Conservation (phyloP, 2,113 vertebrate genomes). For the Aix galericulata region DNA sequence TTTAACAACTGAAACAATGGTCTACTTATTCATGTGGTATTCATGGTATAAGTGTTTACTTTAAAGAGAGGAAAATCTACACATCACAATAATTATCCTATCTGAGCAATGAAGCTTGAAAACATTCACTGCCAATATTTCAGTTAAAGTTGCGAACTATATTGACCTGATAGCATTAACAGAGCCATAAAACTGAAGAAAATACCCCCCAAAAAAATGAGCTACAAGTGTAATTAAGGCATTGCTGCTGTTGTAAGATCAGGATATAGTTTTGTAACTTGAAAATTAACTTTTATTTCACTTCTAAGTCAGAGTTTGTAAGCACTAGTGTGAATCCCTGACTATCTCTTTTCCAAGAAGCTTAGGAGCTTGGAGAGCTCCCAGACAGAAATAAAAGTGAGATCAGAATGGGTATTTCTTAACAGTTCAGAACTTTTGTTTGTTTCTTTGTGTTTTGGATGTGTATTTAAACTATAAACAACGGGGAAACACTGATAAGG, state of each 20-base stretch:
- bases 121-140: conserved; percentile 14
- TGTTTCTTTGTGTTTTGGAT: not conserved
- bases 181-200: conserved; percentile 11
- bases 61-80: conserved; percentile 8
- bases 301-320: conserved; percentile 17
- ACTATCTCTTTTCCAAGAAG: not conserved
- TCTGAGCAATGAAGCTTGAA: conserved; percentile 34
- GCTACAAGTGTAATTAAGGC: conserved; percentile 50
- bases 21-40: not conserved
- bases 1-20: not conserved
- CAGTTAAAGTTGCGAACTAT: conserved; percentile 11
- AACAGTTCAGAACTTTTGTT: not conserved
- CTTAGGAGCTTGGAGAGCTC: not conserved
- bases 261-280: not conserved
- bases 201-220: not conserved
- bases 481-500: not conserved
- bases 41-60: not conserved
- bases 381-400: conserved; percentile 10
- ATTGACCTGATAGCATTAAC: conserved; percentile 27
- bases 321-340: not conserved
- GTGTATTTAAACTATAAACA: conserved; percentile 7
- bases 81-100: not conserved
- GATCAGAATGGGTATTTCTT: not conserved
- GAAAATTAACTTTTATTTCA: conserved; percentile 20
- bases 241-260: not conserved